Evolutionary conservation across 2,888 invertebrate genomes (phyloP).

Genomic region (Euclidia mi): DNA sequence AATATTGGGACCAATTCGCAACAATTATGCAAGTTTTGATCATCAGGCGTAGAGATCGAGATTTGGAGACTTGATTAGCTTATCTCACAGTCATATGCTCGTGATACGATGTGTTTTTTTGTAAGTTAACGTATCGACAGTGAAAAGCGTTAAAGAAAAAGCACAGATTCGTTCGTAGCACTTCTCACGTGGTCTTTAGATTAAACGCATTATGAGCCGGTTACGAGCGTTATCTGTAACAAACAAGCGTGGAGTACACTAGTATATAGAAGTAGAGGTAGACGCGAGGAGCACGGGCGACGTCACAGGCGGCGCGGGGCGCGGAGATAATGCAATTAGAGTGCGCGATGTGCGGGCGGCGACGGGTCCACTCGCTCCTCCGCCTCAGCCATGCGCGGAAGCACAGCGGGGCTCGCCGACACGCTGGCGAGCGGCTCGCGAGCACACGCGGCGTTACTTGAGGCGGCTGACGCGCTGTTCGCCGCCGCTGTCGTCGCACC

Average conservation of each 20-base stretch:
- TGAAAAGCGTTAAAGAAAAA: too few relatives aligned
- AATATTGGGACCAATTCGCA: too few relatives aligned
- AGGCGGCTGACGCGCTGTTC: conserved; percentile 92
- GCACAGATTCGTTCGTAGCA: too few relatives aligned
- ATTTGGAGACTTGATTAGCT: too few relatives aligned
- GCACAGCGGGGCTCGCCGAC: conserved; percentile 92
- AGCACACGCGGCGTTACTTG: conserved; percentile 88
- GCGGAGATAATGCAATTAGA: conserved; percentile 86
- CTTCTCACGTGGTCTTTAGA: too few relatives aligned
- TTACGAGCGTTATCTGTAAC: conserved; percentile 11
- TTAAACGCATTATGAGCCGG: neutral
- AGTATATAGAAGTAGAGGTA: conserved; percentile 6
- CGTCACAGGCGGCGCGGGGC: conserved; percentile 72
- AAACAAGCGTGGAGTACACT: conserved; percentile 9
- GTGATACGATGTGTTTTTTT: too few relatives aligned
- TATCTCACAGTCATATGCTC: too few relatives aligned
- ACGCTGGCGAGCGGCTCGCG: conserved; percentile 89
- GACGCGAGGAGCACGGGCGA: conserved; percentile 28
- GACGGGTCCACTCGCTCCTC: conserved; percentile 67
- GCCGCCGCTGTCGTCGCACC: conserved; percentile 94
- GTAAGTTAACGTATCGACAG: too few relatives aligned
- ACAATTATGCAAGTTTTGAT: too few relatives aligned
- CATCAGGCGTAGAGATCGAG: too few relatives aligned
- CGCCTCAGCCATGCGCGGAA: conserved; percentile 90
- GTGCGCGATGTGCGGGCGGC: conserved; percentile 72